phyloP scores from a whole-genome alignment of 2,888 invertebrate species.

The Phortica okadai region DNA sequence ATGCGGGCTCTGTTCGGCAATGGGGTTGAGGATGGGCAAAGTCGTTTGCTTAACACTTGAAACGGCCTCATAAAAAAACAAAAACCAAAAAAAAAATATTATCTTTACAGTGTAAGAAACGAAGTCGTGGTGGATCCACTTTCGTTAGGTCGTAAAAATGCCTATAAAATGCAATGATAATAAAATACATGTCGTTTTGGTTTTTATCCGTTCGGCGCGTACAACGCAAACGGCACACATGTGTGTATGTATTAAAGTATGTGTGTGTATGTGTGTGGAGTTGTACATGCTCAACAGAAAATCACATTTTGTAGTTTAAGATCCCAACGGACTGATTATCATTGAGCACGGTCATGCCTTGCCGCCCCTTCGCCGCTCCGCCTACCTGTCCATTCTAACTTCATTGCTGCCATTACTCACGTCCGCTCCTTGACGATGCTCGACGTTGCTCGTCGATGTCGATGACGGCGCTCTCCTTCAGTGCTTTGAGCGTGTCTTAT shows the following conservation, averaged over 20 bases:
- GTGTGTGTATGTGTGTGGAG: background rate
- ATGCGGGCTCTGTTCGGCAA: background rate
- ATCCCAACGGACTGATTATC: conserved; percentile 50
- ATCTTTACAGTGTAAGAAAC: conserved; percentile 25
- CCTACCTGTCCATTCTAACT: too few relatives aligned
- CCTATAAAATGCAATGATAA: conserved; percentile 71
- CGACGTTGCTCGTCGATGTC: background rate
- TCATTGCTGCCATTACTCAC: background rate
- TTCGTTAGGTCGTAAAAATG: conserved; percentile 69
- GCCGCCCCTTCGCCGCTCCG: background rate
- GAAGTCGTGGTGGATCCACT: conserved; percentile 58
- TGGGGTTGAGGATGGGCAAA: background rate
- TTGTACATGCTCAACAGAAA: background rate
- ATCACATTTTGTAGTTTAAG: conserved; percentile 38
- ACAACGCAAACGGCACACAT: too few relatives aligned
- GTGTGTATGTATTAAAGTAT: background rate
- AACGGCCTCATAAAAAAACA: conserved; percentile 26
- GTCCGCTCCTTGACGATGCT: background rate
- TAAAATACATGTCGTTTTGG: conserved; percentile 47
- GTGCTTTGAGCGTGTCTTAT: conserved; percentile 16
- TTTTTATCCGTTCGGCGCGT: background rate
- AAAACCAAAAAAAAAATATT: conserved; percentile 15
- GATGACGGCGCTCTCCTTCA: background rate
- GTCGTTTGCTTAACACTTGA: conserved; percentile 23
- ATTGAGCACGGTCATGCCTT: conserved; percentile 28